Evolutionary conservation across 2,113 vertebrate genomes (phyloP).

Genomic region (Laterallus jamaicensis): DNA sequence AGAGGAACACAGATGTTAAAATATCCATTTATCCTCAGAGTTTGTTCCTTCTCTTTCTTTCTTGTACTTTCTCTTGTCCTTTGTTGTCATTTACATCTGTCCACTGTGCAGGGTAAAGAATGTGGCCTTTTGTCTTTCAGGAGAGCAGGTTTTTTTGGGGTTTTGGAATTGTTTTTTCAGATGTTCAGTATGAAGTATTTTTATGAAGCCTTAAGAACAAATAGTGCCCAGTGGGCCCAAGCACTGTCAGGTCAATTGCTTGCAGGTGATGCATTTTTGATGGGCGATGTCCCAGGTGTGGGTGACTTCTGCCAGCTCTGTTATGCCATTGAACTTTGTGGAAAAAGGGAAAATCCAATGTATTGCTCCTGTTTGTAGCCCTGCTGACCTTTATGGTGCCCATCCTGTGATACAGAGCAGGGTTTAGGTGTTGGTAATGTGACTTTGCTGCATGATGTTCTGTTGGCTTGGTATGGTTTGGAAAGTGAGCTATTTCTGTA

Average conservation of each 20-base stretch:
- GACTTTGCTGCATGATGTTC: background rate
- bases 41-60: background rate
- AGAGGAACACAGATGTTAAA: background rate
- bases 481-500: background rate
- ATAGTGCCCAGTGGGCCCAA: too few species aligned
- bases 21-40: background rate
- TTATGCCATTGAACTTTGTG: background rate
- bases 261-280: background rate
- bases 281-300: background rate
- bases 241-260: fast-evolving
- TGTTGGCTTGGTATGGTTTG: background rate
- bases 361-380: background rate
- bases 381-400: background rate
- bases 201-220: background rate
- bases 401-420: too few species aligned
- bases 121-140: background rate
- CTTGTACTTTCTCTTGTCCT: background rate
- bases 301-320: background rate
- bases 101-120: background rate
- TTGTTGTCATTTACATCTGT: background rate
- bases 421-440: background rate
- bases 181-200: background rate
- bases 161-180: background rate
- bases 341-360: background rate
- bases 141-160: background rate